Evolutionary conservation across 2,888 invertebrate genomes (phyloP).

Genomic region (Mythimna albipuncta): DNA sequence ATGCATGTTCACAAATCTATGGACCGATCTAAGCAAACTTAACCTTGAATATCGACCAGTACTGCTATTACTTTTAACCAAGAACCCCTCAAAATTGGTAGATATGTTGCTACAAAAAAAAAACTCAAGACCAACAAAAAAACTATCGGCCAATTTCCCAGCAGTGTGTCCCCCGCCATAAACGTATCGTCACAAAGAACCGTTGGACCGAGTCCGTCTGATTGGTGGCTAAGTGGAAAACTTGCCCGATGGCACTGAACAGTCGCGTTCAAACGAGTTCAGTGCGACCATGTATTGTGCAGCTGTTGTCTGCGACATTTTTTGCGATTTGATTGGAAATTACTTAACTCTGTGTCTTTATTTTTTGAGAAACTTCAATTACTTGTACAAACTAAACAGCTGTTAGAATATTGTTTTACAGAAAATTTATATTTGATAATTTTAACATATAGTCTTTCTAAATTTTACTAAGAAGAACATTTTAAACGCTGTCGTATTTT

Average conservation of each 20-base stretch:
- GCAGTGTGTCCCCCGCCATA: conserved; percentile 48
- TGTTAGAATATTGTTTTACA: background rate
- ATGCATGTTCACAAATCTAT: no score
- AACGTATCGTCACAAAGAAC: conserved; percentile 60
- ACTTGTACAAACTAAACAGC: background rate
- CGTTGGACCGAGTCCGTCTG: conserved; percentile 51
- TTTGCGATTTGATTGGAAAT: conserved; percentile 42
- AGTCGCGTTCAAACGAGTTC: conserved; percentile 32
- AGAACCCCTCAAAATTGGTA: no score
- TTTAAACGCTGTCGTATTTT: background rate
- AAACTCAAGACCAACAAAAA: background rate
- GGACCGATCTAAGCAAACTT: no score
- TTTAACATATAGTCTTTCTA: background rate
- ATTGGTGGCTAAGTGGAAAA: conserved; percentile 66
- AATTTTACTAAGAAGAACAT: background rate
- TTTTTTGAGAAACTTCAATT: background rate
- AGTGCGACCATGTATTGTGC: conserved; percentile 36
- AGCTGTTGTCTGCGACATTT: conserved; percentile 43
- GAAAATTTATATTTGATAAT: background rate
- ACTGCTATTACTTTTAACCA: no score
- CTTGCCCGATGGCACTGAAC: conserved; percentile 48
- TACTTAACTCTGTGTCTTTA: background rate
- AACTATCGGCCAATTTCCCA: background rate
- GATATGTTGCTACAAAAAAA: background rate
- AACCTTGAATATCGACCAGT: no score